Percentiles rank a stretch among this genome's conserved stretches.
phyloP scores from a whole-genome alignment of 2,113 vertebrate genomes.

The Mus musculus region GRCm39 chr15:32160001-32160500 shows the following conservation, averaged over 20 bases:
- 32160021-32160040: not conserved
- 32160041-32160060: not conserved
- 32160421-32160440: not conserved
- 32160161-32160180: not conserved
- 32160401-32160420: not conserved
- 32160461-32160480: not conserved
- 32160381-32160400: not conserved
- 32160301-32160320: not conserved
- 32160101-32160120: not conserved
- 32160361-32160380: not conserved
- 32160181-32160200: not conserved
- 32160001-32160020: not conserved
- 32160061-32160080: not conserved
- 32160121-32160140: not conserved
- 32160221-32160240: too few relatives aligned
- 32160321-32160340: not conserved
- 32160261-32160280: not conserved
- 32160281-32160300: not conserved
- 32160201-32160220: not conserved
- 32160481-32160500: not conserved
- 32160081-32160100: not conserved
- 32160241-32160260: not conserved
- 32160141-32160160: not conserved
- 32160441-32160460: not conserved
- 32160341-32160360: too few relatives aligned